phyloP scores from a whole-genome alignment of 2,888 invertebrate genomes.

The Eristalis tenax region DNA sequence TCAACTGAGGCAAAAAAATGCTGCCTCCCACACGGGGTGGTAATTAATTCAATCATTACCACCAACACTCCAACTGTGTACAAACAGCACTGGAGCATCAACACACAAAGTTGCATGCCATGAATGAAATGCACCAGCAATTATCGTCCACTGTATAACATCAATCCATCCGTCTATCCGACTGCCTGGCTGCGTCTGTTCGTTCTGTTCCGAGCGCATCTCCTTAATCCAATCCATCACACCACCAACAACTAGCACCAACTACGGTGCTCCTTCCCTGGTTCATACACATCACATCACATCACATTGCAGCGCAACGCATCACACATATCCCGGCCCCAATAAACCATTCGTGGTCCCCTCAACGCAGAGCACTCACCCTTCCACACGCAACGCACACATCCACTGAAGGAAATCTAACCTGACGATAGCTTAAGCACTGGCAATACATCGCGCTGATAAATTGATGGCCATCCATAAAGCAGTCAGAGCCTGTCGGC shows the following conservation, averaged over 20 bases:
- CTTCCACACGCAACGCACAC: constrained; percentile 14
- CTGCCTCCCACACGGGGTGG: constrained; percentile 52
- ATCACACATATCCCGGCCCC: constrained; percentile 54
- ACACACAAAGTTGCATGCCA: constrained; percentile 57
- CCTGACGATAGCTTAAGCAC: constrained; percentile 73
- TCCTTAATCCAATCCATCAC: constrained; percentile 64
- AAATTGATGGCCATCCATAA: constrained; percentile 75
- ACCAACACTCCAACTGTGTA: constrained; percentile 58
- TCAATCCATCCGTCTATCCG: constrained; percentile 60
- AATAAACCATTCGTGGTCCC: constrained; percentile 42
- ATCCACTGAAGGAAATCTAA: constrained; percentile 51
- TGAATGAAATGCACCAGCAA: constrained; percentile 68
- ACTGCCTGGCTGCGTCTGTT: constrained; percentile 29
- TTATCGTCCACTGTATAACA: constrained; percentile 65
- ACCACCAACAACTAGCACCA: constrained; percentile 33
- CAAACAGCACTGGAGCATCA: constrained; percentile 48
- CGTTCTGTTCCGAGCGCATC: constrained; percentile 36
- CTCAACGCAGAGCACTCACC: background rate
- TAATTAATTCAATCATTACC: constrained; percentile 72
- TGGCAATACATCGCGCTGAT: constrained; percentile 73
- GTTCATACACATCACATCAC: constrained; percentile 55
- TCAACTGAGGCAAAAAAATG: constrained; percentile 53
- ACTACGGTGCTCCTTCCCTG: constrained; percentile 35
- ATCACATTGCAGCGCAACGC: constrained; percentile 57
- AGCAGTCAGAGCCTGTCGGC: constrained; percentile 74